Evolutionary conservation across 2,888 invertebrate genomes (phyloP).

Genomic region (Willowsia nigromaculata): DNA sequence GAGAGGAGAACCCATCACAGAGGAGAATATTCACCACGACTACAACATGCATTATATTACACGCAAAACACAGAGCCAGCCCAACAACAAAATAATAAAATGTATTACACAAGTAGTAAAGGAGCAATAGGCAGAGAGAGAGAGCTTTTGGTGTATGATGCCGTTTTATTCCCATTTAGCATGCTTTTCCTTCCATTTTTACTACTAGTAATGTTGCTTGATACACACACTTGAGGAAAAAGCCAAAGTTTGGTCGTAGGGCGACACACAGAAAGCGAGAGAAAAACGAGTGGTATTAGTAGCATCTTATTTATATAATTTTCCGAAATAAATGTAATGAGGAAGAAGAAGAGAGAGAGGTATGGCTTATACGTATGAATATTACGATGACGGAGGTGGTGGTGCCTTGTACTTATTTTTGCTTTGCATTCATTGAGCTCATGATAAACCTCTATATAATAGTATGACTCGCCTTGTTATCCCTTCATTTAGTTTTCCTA

Average conservation of each 20-base stretch:
- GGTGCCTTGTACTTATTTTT: background rate
- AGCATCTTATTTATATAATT: slow-evolving; percentile 17
- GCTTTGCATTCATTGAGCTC: background rate
- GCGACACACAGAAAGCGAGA: background rate
- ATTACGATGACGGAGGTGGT: background rate
- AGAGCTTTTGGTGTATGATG: background rate
- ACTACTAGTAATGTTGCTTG: background rate
- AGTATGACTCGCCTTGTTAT: background rate
- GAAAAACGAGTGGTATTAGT: background rate
- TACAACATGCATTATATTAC: background rate
- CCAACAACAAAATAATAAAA: background rate
- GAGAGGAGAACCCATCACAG: background rate
- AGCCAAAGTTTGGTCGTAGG: background rate
- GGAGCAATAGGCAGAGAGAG: background rate
- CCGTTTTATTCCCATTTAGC: background rate
- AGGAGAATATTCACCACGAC: background rate
- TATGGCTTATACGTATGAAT: background rate
- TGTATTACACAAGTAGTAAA: background rate
- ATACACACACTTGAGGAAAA: background rate
- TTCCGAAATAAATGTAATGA: slow-evolving; percentile 14
- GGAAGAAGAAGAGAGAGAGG: background rate
- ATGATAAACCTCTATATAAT: background rate
- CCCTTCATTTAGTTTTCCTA: background rate
- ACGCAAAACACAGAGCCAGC: background rate
- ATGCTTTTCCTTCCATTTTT: background rate